Conservation (phyloP, 2,797 vertebrate species). For the Melanotaenia maccullochi region DNA sequence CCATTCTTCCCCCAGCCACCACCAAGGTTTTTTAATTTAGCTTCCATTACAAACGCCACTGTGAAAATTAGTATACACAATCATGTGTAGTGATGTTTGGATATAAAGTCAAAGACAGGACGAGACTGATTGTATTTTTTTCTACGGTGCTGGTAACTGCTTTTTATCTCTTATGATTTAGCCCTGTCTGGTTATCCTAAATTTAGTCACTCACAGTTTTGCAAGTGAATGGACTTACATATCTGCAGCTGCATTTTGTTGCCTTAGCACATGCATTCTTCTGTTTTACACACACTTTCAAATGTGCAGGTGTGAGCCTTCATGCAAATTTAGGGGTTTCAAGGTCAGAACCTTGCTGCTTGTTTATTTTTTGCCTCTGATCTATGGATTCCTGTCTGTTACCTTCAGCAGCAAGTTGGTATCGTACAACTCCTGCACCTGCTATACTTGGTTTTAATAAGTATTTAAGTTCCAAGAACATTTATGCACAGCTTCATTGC, state of each 20-base stretch:
- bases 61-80: background rate
- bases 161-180: conserved; percentile 17
- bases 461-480: background rate
- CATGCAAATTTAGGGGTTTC: conserved; percentile 49
- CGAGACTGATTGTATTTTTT: background rate
- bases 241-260: conserved; percentile 37
- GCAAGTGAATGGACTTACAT: conserved; percentile 4
- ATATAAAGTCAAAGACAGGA: background rate
- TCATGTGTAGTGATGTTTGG: background rate
- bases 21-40: conserved; percentile 56
- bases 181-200: background rate
- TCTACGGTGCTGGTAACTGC: background rate
- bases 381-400: background rate
- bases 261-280: background rate
- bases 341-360: conserved; percentile 1
- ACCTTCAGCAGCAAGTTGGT: background rate
- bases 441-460: background rate
- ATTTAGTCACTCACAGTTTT: background rate
- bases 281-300: conserved; percentile 13
- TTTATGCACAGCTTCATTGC: background rate
- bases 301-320: conserved; percentile 32
- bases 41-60: no score
- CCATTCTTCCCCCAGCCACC: conserved; percentile 79
- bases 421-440: background rate
- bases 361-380: background rate